A percentile compares a stretch with the other conserved stretches of the same genome.
Evolutionary conservation across 2,113 vertebrate genomes (phyloP).

Genomic region (Mustela lutreola): DNA sequence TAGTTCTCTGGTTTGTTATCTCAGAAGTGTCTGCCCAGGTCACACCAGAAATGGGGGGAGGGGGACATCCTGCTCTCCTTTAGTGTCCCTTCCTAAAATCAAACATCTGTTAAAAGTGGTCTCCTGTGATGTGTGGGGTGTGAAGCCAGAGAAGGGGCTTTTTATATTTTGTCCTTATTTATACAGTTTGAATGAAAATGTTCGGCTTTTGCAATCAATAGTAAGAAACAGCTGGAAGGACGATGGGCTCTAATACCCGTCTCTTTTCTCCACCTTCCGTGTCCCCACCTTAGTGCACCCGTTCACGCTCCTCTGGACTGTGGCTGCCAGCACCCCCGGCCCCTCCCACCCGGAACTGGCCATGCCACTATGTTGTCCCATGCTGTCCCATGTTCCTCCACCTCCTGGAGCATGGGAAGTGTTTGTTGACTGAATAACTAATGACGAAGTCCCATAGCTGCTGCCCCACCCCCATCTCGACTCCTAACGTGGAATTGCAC

Average conservation of each 20-base stretch:
- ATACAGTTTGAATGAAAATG: not conserved
- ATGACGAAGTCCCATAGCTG: not conserved
- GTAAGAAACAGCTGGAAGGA: not conserved
- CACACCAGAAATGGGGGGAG: not conserved
- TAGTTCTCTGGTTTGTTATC: not conserved
- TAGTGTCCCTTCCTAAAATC: not conserved
- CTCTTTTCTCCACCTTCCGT: too few relatives aligned
- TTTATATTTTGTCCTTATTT: not conserved
- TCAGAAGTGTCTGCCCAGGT: not conserved
- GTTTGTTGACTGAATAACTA: not conserved
- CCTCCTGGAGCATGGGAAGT: not conserved
- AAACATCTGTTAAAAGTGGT: not conserved
- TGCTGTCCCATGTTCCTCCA: not conserved
- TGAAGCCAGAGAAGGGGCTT: not conserved
- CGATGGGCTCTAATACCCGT: accelerated
- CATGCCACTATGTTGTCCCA: not conserved
- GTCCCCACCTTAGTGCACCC: not conserved
- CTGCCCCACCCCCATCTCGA: not conserved
- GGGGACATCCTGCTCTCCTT: too few relatives aligned
- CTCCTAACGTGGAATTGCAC: not conserved
- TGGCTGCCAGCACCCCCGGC: too few relatives aligned
- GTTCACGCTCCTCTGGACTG: not conserved
- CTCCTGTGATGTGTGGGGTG: not conserved
- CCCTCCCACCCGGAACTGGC: not conserved
- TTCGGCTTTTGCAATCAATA: not conserved